These are phyloP conservation scores for Enteromius treurensis DNA, from an alignment of 2,797 vertebrate genomes.

Conservation along the genomic window DNA sequence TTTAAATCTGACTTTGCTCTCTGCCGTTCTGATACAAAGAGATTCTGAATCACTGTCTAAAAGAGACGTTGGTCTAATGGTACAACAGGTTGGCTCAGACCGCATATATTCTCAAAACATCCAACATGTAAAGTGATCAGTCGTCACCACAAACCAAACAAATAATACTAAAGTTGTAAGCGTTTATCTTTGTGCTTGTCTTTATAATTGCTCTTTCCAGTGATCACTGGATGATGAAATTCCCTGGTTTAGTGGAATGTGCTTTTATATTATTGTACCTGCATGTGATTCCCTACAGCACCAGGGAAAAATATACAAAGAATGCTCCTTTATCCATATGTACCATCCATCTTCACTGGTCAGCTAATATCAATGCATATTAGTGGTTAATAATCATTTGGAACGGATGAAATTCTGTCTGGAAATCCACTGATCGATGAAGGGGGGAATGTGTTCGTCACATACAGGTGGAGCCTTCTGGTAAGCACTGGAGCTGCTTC, in stretches of 20 bases:
- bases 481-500: conserved; percentile 87
- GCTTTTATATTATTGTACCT: conserved; percentile 51
- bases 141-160: conserved; percentile 9
- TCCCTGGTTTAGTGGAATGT: conserved; percentile 31
- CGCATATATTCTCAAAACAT: conserved; percentile 39
- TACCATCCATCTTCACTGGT: conserved; percentile 20
- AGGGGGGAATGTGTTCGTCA: conserved; percentile 61
- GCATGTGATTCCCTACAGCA: conserved; percentile 32
- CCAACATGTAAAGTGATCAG: conserved; percentile 49
- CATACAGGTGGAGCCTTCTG: conserved; percentile 77
- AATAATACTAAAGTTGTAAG: conserved; percentile 12
- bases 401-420: conserved; percentile 1
- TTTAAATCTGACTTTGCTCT: conserved; percentile 8
- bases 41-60: neutral
- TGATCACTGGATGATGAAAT: neutral
- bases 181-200: conserved; percentile 36
- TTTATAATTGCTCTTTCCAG: conserved; percentile 4
- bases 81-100: conserved; percentile 37
- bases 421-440: neutral
- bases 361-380: conserved; percentile 48
- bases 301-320: conserved; percentile 30
- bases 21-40: neutral
- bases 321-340: conserved; percentile 3
- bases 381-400: neutral
- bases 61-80: conserved; percentile 13